These are phyloP conservation scores for Setipinna tenuifilis DNA, from an alignment of 2,797 vertebrate genomes.

Conservation along the genomic window DNA sequence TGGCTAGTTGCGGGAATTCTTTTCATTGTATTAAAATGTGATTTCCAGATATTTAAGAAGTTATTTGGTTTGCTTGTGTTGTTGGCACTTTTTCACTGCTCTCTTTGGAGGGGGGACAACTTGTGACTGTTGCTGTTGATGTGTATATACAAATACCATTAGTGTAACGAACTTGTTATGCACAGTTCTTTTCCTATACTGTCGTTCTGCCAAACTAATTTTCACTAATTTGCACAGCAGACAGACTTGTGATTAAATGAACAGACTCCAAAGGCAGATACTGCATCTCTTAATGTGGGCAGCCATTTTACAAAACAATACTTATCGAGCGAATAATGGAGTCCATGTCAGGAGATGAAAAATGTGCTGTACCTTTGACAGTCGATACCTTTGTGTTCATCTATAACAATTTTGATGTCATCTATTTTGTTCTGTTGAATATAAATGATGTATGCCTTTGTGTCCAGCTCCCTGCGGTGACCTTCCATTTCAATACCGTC, in stretches of 20 bases:
- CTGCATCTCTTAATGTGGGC: not conserved
- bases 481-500: constrained; percentile 48
- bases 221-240: not conserved
- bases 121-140: not conserved
- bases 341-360: constrained; percentile 28
- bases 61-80: not conserved
- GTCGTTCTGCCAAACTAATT: not conserved
- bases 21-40: no score
- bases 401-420: constrained; percentile 30
- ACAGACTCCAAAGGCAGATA: not conserved
- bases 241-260: not conserved
- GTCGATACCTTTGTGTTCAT: constrained; percentile 35
- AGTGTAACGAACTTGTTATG: not conserved
- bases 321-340: constrained; percentile 30
- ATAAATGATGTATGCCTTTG: constrained; percentile 39
- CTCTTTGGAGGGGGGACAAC: not conserved
- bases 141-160: not conserved
- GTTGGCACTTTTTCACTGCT: not conserved
- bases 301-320: constrained; percentile 13
- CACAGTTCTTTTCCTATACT: not conserved
- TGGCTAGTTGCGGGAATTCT: not conserved
- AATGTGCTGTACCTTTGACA: not conserved
- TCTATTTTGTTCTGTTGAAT: constrained; percentile 21
- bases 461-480: constrained; percentile 25
- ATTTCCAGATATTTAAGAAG: no score